Evolutionary conservation across 1,140 invertebrate genomes (phyloP), one percentile per base, ranked within the genome.

Genomic region (Panagrolaimus sp.): DNA sequence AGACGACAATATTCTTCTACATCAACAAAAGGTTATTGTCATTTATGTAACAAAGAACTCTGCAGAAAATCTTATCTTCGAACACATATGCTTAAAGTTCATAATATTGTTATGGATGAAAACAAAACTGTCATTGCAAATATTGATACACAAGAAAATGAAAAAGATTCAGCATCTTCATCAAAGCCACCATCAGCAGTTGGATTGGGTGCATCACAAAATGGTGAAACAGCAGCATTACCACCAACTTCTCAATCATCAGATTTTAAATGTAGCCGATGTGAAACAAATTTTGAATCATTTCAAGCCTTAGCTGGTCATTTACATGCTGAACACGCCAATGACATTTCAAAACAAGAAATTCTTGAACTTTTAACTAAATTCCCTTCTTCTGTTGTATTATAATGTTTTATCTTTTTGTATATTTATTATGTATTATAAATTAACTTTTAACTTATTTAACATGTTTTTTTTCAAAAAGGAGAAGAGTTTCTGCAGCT

Each of bases 41-140:
- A 97, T 83, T 95, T 98, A 69, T 99, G 96, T 85, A 97, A 98
- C 85, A 99, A 99, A 86, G 94, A 98, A 73, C 82, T 97, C 43
- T 98, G 96, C 85, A 98, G 98, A 86, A 98, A 99, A 84, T 98
- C 99, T 81, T 98, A 98, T 83, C 93, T 98, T 89, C 93, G 96
- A 83, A 98, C 94, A 0, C 96, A 99, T 85, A 98, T 98, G 92
- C 90, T 97, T 76, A 90, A 96, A 83, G 96, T 98, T 91, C 96
- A 99, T 84, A 93, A 94, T 14, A 95, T 98, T 67, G 92, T 93
- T 80, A 90, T 96, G 46, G 85, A 86, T 71, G 84, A 84, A 67
- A 81, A 81, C 68, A 81, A 81, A 69, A 68, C 68, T 20, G 72
- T 82, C n/a, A 81, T 81, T 64, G 80, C 76, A 11, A 81, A 82